These are phyloP conservation scores for Sternarchorhynchus goeldii DNA, from an alignment of 2,797 vertebrate species.

Conservation along the genomic window DNA sequence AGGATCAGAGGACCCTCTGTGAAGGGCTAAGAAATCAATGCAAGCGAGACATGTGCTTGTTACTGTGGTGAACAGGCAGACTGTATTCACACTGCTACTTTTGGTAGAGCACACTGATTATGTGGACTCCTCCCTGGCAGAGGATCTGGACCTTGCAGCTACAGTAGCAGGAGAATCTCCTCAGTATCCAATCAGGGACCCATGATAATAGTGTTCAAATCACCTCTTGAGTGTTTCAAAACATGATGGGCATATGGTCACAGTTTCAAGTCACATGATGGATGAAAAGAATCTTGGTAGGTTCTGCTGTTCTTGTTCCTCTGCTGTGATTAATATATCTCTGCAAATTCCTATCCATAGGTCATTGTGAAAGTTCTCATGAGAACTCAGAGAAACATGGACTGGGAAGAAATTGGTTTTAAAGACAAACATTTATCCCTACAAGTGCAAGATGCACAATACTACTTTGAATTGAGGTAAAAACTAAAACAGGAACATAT, in stretches of 20 bases:
- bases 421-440: no score
- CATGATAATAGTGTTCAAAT: no score
- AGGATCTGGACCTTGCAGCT: background rate
- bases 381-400: background rate
- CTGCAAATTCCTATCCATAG: no score
- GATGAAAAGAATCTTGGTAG: no score
- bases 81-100: background rate
- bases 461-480: background rate
- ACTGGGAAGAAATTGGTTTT: background rate
- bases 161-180: background rate
- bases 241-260: no score
- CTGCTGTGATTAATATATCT: background rate
- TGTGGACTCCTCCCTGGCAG: background rate
- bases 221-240: no score
- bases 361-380: background rate
- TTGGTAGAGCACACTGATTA: conserved; percentile 5
- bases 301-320: background rate
- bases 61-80: conserved; percentile 5
- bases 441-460: no score
- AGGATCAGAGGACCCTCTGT: conserved; percentile 74
- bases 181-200: no score
- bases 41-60: conserved; percentile 70
- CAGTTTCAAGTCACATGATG: no score
- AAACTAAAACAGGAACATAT: background rate
- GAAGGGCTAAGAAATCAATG: conserved; percentile 74